phyloP scores from a whole-genome alignment of 2,888 invertebrate genomes.

The Calliphora vomitoria region DNA sequence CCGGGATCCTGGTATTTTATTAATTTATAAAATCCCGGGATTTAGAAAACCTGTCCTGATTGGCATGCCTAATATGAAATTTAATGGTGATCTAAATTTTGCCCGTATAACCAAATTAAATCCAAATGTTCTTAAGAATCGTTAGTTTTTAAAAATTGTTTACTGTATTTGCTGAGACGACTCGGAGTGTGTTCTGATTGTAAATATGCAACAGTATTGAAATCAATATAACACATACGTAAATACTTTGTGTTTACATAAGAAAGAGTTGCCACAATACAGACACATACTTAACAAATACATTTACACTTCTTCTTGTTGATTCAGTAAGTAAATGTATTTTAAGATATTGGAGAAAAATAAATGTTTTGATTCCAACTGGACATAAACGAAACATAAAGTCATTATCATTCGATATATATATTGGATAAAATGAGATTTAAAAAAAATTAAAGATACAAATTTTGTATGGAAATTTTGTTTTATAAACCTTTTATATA shows the following conservation, averaged over 20 bases:
- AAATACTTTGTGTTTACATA: constrained; percentile 29
- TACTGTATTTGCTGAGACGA: background rate
- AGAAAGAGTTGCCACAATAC: constrained; percentile 25
- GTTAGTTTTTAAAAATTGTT: too few species aligned
- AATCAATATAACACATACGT: constrained; percentile 30
- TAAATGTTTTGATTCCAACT: background rate
- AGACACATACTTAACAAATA: constrained; percentile 38
- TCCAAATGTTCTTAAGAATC: too few species aligned
- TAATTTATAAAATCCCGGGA: too few species aligned
- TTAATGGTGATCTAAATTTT: too few species aligned
- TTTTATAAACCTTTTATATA: too few species aligned
- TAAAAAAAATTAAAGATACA: too few species aligned
- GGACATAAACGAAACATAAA: background rate
- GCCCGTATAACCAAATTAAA: too few species aligned
- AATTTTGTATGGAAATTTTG: too few species aligned
- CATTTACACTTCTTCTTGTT: constrained; percentile 48
- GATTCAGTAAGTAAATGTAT: constrained; percentile 29
- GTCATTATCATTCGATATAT: background rate
- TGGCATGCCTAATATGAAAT: too few species aligned
- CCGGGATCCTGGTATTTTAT: too few species aligned
- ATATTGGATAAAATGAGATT: too few species aligned
- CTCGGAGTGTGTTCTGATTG: constrained; percentile 8
- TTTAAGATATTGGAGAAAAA: background rate
- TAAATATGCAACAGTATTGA: constrained; percentile 5
- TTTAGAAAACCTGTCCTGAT: too few species aligned